Evolutionary conservation across 2,797 vertebrate genomes (phyloP).

Genomic region (Petrocephalus sullivani): DNA sequence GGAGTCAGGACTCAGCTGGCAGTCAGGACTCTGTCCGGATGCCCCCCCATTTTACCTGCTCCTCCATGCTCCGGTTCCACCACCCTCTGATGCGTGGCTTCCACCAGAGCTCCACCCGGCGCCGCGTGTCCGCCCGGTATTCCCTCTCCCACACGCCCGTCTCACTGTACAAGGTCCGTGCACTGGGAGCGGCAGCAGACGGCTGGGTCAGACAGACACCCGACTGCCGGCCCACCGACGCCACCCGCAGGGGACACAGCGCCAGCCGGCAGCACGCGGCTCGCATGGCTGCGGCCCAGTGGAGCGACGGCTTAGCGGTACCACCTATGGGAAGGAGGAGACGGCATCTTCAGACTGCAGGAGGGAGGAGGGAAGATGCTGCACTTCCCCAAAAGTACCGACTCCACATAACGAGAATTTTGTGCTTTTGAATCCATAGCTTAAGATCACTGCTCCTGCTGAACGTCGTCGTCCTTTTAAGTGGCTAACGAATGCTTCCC

Average conservation of each 20-base stretch:
- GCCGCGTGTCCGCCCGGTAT: slow-evolving; percentile 75
- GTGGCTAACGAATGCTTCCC: not conserved
- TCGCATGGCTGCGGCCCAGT: slow-evolving; percentile 59
- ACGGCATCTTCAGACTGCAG: not conserved
- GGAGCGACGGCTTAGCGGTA: not conserved
- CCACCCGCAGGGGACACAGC: slow-evolving; percentile 46
- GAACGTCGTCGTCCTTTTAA: not conserved
- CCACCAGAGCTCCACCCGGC: slow-evolving; percentile 83
- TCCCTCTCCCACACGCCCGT: slow-evolving; percentile 79
- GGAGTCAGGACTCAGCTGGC: no score
- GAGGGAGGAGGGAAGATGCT: not conserved
- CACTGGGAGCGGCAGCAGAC: slow-evolving; percentile 13
- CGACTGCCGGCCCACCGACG: slow-evolving; percentile 32
- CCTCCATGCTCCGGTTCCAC: slow-evolving; percentile 53
- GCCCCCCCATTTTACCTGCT: slow-evolving; percentile 59
- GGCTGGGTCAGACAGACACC: slow-evolving; percentile 19
- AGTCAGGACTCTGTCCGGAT: no score
- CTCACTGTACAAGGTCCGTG: slow-evolving; percentile 74
- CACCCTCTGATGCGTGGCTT: slow-evolving; percentile 71
- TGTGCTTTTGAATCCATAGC: not conserved
- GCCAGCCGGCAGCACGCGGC: slow-evolving; percentile 42
- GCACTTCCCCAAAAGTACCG: not conserved
- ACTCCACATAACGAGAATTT: not conserved
- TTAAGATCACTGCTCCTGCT: not conserved
- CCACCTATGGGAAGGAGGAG: not conserved